Evolutionary conservation across 2,113 vertebrate genomes (phyloP), one percentile per base, ranked within the genome.

Genomic region (Hyla sarda): DNA sequence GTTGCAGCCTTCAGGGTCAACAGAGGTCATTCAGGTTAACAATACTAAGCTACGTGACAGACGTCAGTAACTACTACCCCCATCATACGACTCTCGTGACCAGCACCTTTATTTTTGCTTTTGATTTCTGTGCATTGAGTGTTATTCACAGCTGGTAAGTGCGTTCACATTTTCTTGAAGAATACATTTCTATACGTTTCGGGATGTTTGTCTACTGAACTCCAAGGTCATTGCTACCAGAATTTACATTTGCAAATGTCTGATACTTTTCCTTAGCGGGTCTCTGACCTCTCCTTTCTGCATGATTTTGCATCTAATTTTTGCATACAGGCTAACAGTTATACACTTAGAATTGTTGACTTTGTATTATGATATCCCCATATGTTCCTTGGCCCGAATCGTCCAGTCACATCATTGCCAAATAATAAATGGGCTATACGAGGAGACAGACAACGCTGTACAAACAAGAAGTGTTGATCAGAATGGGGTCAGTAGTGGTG

Each of bases 271-370:
- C 67, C 67, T 71, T 71, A 0, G 67, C 67, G 32, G 67, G 67
- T 32, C 67, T 41, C 48, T 77, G 50, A 77, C 45, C 45, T 76
- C 48, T 76, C 9, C 28, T 77, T 77, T 32, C 30, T 56, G 74
- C 47, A 77, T 52, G 47, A 77, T 52, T 30, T 77, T 77, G 75
- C 30, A 32, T 71, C 34, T 77, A 19, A 77, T 77, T 77, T 77
- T 82, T 34, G 28, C 28, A 82, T 82, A 82, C 37, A 71, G 65
- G 37, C 58, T 82, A 67, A 52, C 81, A 71, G 81, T 67, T 82
- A 30, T 16, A 50, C 62, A 62, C 30, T 45, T 47, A 12, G 54
- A 50, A 69, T 71, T 82, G 65, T 82, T 82, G 62, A 82, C 62
- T 52, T 48, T 82, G 81, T 71, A 82, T 48, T 23, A 23, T 34